Evolutionary conservation across 2,797 vertebrate species (phyloP), one percentile per base, ranked within the genome.

Genomic region (Neostethus bicornis): DNA sequence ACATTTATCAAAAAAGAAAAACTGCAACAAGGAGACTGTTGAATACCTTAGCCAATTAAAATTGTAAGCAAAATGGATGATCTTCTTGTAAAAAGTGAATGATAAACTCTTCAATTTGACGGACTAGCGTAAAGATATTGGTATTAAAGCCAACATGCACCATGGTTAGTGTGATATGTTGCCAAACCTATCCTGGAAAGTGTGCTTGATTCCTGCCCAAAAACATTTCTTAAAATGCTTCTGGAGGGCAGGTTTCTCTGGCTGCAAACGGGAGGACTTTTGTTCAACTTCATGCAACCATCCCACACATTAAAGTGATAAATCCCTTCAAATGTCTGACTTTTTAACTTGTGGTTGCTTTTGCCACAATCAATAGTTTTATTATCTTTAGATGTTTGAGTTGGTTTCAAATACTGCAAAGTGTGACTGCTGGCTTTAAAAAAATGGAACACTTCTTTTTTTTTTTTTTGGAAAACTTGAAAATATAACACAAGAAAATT

Each of bases 261-360:
- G 14, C 35, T 35, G 7, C n/a, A 34, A 32, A 34, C 14, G n/a
- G 6, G 5, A 7, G 5, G 2, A 13, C 11, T 13, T 32, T 32
- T 32, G 12, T 32, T 32, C 12, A 12, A 13, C 29, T 32, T 32
- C 13, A 11, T 13, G 11, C 11, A 32, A 13, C 29, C 11, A 13
- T 13, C 4, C 29, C 12, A 13, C 29, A 32, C 29, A 32, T 29
- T 32, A 5, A 13, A 32, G 11, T 19, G 11, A 5, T 12, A 38
- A 39, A 20, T 3, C 6, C 9, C 16, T 39, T 26, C 7, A 14
- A 12, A 28, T 13, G 10, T 14, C 44, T 67, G 39, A 26, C 29
- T 45, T 12, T 52, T 49, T 50, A 51, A 34, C 56, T 32, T 60
- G 59, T 19, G 14, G 25, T 13, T 42, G 20, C 52, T 38, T 21